Percentiles rank a stretch among this genome's conserved stretches.
Evolutionary conservation across 2,888 invertebrate genomes (phyloP).

Genomic region (Dasysyrphus tricinctus): DNA sequence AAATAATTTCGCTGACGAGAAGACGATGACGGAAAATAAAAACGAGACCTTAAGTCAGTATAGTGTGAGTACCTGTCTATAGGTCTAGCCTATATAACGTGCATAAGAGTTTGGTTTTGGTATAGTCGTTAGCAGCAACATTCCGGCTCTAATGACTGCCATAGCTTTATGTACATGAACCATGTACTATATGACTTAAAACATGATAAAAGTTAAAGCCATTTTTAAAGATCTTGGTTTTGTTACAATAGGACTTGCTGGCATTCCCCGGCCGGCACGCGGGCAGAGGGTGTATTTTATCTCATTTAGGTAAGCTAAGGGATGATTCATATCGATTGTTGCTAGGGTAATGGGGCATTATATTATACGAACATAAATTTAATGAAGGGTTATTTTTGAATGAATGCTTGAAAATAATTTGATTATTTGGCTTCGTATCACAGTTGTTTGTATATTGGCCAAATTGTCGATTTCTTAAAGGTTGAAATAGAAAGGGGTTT

Average conservation of each 20-base stretch:
- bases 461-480: constrained; percentile 24
- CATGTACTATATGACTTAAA: constrained; percentile 10
- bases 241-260: not conserved
- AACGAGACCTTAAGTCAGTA: constrained; percentile 60
- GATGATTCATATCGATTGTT: constrained; percentile 68
- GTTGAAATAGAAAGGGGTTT: not conserved
- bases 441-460: constrained; percentile 16
- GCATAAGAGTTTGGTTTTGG: constrained; percentile 64
- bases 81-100: constrained; percentile 73
- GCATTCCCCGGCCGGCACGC: too few species aligned
- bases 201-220: constrained; percentile 56
- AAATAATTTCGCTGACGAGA: constrained; percentile 67
- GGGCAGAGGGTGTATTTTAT: constrained; percentile 11
- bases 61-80: constrained; percentile 41
- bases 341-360: constrained; percentile 69
- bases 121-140: constrained; percentile 46
- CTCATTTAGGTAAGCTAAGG: constrained; percentile 17
- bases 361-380: constrained; percentile 46
- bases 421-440: constrained; percentile 51
- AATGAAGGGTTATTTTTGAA: constrained; percentile 51
- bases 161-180: constrained; percentile 4
- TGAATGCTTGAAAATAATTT: constrained; percentile 43
- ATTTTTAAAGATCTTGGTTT: constrained; percentile 46
- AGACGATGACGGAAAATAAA: constrained; percentile 4
- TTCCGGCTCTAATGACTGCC: constrained; percentile 63